Percentiles rank a stretch among this genome's conserved stretches.
Conservation (phyloP, 2,113 vertebrate genomes). For the Oreotragus oreotragus region DNA sequence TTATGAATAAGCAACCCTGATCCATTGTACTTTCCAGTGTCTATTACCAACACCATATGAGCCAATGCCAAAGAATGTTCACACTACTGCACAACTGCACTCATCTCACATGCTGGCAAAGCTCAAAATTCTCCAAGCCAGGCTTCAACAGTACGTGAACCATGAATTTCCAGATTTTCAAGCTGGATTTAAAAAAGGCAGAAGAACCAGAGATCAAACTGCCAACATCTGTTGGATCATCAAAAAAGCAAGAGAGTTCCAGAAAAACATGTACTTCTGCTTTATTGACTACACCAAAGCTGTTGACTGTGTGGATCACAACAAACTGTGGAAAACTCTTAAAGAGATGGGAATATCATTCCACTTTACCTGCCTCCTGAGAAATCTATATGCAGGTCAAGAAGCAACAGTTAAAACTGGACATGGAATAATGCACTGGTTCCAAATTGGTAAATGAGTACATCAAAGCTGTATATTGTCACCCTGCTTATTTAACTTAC, state of each 20-base stretch:
- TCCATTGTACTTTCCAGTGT: neutral
- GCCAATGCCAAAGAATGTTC: neutral
- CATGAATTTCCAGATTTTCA: neutral
- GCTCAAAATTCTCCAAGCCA: neutral
- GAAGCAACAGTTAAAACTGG: neutral
- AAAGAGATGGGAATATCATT: neutral
- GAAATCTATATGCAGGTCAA: neutral
- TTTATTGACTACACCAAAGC: neutral
- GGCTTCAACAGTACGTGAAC: neutral
- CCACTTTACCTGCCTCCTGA: neutral
- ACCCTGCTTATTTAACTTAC: neutral
- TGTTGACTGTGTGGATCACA: neutral
- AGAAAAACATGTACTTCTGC: neutral
- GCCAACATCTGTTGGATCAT: neutral
- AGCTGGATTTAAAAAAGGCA: neutral
- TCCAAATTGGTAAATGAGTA: neutral
- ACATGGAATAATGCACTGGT: neutral
- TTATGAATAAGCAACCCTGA: neutral
- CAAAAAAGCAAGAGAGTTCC: neutral
- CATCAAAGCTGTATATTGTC: neutral
- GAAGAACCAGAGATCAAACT: neutral
- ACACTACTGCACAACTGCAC: neutral
- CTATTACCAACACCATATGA: neutral
- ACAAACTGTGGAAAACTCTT: neutral
- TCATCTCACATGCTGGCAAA: neutral